Conservation (phyloP, 2,113 vertebrate genomes). For the Poeciliopsis prolifica region DNA sequence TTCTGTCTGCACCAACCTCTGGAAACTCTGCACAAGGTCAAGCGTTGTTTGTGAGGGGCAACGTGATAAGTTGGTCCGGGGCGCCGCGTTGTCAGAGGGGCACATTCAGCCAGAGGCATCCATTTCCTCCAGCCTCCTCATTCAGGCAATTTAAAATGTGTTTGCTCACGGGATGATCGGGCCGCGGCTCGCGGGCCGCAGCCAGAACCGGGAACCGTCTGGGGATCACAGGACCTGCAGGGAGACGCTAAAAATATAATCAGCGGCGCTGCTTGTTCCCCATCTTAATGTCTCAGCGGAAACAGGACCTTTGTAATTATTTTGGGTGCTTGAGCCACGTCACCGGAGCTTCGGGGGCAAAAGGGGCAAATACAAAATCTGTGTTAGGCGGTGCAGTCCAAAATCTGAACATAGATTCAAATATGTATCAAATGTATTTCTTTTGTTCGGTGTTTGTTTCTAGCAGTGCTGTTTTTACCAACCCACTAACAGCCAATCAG, state of each 20-base stretch:
- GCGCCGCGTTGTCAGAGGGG: conserved; percentile 30
- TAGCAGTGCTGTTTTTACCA: no score
- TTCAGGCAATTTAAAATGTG: conserved; percentile 65
- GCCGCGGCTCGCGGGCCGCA: conserved; percentile 61
- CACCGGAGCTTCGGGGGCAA: conserved; percentile 21
- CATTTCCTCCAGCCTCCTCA: conserved; percentile 25
- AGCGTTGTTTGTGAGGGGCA: conserved; percentile 14
- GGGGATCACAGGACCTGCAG: conserved; percentile 58
- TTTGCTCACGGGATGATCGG: conserved; percentile 55
- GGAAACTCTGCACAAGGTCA: conserved; percentile 54
- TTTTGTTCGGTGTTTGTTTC: no score
- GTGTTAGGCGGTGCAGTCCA: conserved; percentile 33
- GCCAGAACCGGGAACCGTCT: conserved; percentile 48
- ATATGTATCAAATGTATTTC: no score
- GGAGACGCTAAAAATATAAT: conserved; percentile 71
- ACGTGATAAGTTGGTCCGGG: conserved; percentile 36
- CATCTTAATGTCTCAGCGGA: conserved; percentile 62
- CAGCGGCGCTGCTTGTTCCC: conserved; percentile 48
- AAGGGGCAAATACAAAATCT: conserved; percentile 23
- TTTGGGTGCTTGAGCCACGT: conserved; percentile 48
- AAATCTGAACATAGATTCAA: background rate
- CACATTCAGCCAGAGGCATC: conserved; percentile 44
- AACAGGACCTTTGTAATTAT: conserved; percentile 53
- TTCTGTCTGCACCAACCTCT: background rate
- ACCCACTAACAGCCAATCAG: no score